Base-by-base conservation (phyloP, 2,113 vertebrate species). In the Odocoileus hemionus region DNA sequence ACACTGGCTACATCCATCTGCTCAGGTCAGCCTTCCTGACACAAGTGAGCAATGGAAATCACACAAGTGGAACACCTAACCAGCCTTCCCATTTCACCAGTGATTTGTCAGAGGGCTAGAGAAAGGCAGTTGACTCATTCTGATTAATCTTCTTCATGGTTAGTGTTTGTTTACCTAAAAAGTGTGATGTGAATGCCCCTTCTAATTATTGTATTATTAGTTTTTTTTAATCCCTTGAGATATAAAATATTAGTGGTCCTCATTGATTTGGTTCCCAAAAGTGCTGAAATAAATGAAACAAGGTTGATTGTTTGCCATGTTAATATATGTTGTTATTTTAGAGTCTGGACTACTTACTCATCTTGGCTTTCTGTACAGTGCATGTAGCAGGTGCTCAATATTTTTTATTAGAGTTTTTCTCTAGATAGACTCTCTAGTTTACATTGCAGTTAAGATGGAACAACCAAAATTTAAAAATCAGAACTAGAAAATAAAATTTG, bases 401-500 rank as follows among this genome's bases (percentile, higher is more conserved):
- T 54, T 82, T 82, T 82, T 80, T 33, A 45, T 60, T 58, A 57
- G 36, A 70, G 17, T 28, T 92, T 94, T 58, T 90, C 17, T 88
- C 90, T 30, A 82, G 86, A 52, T 79, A 50, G 89, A 86, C 91
- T 23, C 3, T 84, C 5, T 94, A 52, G 28, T 87, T 93, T 79
- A 2, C 12, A 74, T 58, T 91, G 7, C 70, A 85, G 67, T 86
- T 86, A 92, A 70, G 45, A 11, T 70, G 7, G 70, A 74, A 88
- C 23, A 96, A 70, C 13, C 3, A 58, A 54, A 80, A 94, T 80
- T 67, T 50, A 88, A 95, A 95, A 93, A 87, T 84, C 17, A 94
- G 80, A 94, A 13, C 54, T 95, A 82, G 26, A 91, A 97, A 93
- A 89, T 84, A 36, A 97, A 96, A 94, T 74, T 94, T 89, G 45